These are phyloP conservation scores for Coleophora flavipennella DNA, from an alignment of 2,888 invertebrate species.

Conservation along the genomic window DNA sequence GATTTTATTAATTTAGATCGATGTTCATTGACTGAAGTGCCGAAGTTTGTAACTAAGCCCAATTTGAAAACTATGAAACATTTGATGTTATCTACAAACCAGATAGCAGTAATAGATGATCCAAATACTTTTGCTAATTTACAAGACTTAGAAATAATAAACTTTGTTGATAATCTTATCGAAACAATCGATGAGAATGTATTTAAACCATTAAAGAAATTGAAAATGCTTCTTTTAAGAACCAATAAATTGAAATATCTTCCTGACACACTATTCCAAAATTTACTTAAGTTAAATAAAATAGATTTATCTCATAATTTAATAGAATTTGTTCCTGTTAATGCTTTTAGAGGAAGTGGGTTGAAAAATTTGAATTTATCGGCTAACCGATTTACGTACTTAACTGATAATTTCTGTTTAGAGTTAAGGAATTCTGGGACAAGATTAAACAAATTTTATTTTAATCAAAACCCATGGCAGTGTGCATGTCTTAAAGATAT, in stretches of 20 bases:
- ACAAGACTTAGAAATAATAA: conserved; percentile 36
- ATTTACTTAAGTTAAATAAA: conserved; percentile 31
- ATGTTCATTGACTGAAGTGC: conserved; percentile 38
- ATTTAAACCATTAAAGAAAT: conserved; percentile 35
- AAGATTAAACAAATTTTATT: conserved; percentile 38
- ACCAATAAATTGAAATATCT: conserved; percentile 37
- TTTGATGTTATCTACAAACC: conserved; percentile 38
- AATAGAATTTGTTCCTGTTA: conserved; percentile 37
- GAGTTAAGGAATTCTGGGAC: conserved; percentile 45
- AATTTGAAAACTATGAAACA: conserved; percentile 42
- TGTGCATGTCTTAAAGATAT: conserved; percentile 47
- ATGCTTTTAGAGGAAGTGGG: conserved; percentile 38
- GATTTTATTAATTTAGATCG: conserved; percentile 32
- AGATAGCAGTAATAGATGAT: conserved; percentile 30
- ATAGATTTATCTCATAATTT: conserved; percentile 45
- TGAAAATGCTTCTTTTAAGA: conserved; percentile 36
- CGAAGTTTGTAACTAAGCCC: conserved; percentile 29
- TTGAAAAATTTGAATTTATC: conserved; percentile 46
- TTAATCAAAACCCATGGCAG: conserved; percentile 59
- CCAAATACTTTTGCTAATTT: conserved; percentile 28
- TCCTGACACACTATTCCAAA: conserved; percentile 37
- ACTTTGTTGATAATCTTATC: conserved; percentile 41
- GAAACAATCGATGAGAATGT: conserved; percentile 32
- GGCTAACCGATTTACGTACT: conserved; percentile 44
- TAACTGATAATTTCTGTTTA: conserved; percentile 47